Evolutionary conservation across 2,797 vertebrate species (phyloP).

Genomic region (Dallia pectoralis): DNA sequence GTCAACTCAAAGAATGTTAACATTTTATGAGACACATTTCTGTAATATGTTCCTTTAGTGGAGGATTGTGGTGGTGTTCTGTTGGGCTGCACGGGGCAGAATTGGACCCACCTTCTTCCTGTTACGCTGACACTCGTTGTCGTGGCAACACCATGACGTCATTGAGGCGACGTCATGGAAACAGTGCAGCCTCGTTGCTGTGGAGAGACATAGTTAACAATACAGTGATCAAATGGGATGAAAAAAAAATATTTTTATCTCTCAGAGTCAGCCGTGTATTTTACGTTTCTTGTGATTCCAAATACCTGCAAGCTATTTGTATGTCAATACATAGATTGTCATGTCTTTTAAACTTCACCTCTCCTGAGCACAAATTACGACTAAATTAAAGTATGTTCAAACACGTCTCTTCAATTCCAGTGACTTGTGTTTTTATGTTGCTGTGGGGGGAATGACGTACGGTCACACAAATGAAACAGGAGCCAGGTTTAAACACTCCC

Average conservation of each 20-base stretch:
- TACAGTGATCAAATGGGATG: slow-evolving; percentile 25
- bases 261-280: not conserved
- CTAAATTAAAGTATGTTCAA: not conserved
- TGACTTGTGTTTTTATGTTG: not conserved
- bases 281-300: not conserved
- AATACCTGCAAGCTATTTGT: not conserved
- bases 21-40: too few relatives aligned
- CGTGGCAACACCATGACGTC: slow-evolving; percentile 72
- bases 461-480: not conserved
- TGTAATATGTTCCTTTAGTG: too few relatives aligned
- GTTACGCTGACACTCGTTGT: slow-evolving; percentile 65
- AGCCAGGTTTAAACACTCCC: slow-evolving; percentile 4
- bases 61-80: too few relatives aligned
- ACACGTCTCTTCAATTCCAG: not conserved
- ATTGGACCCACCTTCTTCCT: slow-evolving; percentile 42
- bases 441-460: not conserved
- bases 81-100: slow-evolving; percentile 13
- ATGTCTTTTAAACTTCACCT: not conserved
- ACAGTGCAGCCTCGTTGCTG: slow-evolving; percentile 63
- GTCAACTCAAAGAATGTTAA: too few relatives aligned
- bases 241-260: not conserved
- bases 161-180: slow-evolving; percentile 71
- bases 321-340: not conserved
- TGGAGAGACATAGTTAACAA: slow-evolving; percentile 53
- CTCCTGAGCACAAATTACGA: not conserved